Percentiles rank a stretch among this genome's conserved stretches.
Conservation (phyloP, 2,888 invertebrate genomes). For the Pseudococcus longispinus region DNA sequence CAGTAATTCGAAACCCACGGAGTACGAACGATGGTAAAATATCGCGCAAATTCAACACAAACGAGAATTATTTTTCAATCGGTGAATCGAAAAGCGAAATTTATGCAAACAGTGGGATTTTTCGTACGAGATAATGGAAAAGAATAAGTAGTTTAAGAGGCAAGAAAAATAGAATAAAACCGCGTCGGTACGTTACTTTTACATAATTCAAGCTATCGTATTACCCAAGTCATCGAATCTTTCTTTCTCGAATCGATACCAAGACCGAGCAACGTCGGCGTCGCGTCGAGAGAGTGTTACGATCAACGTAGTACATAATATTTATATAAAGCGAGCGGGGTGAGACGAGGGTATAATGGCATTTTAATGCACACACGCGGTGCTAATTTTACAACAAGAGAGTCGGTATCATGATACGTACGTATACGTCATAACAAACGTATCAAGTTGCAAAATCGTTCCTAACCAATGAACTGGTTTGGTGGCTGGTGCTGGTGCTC, state of each 20-base stretch:
- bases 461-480: background rate
- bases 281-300: background rate
- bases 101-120: background rate
- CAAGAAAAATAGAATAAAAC: background rate
- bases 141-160: background rate
- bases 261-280: background rate
- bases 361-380: slow-evolving; percentile 15
- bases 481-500: background rate
- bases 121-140: background rate
- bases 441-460: background rate
- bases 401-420: background rate
- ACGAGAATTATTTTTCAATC: background rate
- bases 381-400: background rate
- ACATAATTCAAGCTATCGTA: slow-evolving; percentile 26
- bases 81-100: background rate
- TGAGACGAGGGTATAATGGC: background rate
- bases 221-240: slow-evolving; percentile 31
- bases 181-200: slow-evolving; percentile 12
- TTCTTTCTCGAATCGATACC: background rate
- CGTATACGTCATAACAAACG: background rate
- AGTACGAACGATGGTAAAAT: background rate
- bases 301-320: background rate
- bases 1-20: too few relatives aligned
- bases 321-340: background rate
- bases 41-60: background rate